Conservation (phyloP, 2,113 vertebrate genomes). For the Ranitomeya imitator region DNA sequence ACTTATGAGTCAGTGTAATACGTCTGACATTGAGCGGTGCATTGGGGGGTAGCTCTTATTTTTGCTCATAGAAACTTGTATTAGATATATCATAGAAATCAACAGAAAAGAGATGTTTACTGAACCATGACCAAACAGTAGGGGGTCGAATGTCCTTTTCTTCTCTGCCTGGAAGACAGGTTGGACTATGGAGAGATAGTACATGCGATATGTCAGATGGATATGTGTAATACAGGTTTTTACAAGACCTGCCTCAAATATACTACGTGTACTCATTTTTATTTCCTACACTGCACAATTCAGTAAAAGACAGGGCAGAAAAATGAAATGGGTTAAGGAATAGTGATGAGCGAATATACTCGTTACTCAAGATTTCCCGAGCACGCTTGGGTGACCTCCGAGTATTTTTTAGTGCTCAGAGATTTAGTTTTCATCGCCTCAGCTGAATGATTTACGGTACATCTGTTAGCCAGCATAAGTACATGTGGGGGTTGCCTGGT, state of each 20-base stretch:
- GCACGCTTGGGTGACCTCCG: too few relatives aligned
- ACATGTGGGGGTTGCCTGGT: too few relatives aligned
- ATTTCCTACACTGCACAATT: background rate
- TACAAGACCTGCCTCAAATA: background rate
- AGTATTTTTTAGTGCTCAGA: too few relatives aligned
- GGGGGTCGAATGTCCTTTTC: background rate
- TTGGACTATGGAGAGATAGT: background rate
- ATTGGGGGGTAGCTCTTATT: background rate
- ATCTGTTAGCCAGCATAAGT: too few relatives aligned
- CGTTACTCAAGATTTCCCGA: too few relatives aligned
- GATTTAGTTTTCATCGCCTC: too few relatives aligned
- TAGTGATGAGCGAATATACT: too few relatives aligned
- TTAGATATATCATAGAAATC: slow-evolving; percentile 1
- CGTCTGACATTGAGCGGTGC: slow-evolving; percentile 14
- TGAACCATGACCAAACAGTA: slow-evolving; percentile 19
- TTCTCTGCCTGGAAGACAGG: background rate
- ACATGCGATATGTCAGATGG: background rate
- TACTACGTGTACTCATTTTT: background rate
- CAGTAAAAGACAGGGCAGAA: background rate
- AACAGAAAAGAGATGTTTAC: background rate
- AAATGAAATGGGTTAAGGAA: background rate
- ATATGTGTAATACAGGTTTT: background rate
- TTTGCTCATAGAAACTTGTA: background rate
- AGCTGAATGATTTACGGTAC: too few relatives aligned
- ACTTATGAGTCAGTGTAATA: slow-evolving; percentile 5